These are phyloP conservation scores for Falco punctatus DNA, from an alignment of 2,113 vertebrate genomes.

Conservation along the genomic window DNA sequence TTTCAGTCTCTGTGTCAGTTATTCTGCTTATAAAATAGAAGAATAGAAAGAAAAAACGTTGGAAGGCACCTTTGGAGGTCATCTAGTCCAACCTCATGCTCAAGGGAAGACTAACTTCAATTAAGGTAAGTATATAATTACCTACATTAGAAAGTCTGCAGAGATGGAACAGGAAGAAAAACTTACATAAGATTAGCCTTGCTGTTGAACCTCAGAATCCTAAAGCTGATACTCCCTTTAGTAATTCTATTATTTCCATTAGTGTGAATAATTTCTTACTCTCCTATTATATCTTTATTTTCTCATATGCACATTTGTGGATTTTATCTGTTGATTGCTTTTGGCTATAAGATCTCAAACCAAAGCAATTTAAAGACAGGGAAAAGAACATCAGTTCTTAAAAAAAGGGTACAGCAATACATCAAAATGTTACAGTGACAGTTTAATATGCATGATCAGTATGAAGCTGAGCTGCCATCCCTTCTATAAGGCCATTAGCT, in stretches of 20 bases:
- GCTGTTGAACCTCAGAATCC: neutral
- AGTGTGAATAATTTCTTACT: neutral
- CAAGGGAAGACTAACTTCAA: neutral
- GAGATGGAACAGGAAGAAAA: neutral
- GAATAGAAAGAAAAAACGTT: neutral
- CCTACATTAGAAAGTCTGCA: neutral
- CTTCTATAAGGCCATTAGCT: neutral
- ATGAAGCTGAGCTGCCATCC: neutral
- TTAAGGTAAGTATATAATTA: neutral
- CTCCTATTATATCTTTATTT: neutral
- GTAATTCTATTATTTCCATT: neutral
- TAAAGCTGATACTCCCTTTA: neutral
- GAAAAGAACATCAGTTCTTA: neutral
- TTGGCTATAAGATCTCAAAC: neutral
- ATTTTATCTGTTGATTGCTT: neutral
- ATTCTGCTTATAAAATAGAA: neutral
- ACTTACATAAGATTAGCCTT: neutral
- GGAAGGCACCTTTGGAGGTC: neutral
- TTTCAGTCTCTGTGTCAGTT: neutral
- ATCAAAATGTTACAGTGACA: neutral
- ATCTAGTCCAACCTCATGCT: neutral
- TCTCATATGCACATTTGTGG: neutral
- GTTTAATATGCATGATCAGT: neutral
- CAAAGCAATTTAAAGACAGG: neutral
- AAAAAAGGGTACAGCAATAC: neutral